Evolutionary conservation across 2,888 invertebrate species (phyloP), one percentile per base, ranked within the genome.

Genomic region (Hemistola chrysoprasaria): DNA sequence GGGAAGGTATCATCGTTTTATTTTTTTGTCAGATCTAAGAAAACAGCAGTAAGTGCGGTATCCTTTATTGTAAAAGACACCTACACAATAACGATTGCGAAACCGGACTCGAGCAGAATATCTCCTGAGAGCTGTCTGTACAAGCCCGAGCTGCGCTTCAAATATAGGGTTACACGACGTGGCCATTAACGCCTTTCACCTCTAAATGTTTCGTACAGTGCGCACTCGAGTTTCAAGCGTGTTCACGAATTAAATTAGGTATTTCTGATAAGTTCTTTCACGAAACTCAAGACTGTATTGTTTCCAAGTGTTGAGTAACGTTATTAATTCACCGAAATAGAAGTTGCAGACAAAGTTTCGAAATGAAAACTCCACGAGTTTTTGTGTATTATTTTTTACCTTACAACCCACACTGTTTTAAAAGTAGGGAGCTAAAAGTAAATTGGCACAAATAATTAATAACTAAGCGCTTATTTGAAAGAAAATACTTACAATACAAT

Each of bases 401-500:
- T n/a, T n/a, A n/a, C n/a, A n/a, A n/a, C n/a, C n/a, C n/a, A n/a
- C n/a, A n/a, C n/a, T n/a, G n/a, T n/a, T n/a, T n/a, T n/a, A n/a
- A n/a, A n/a, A n/a, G n/a, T n/a, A n/a, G n/a, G n/a, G n/a, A n/a
- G n/a, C n/a, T n/a, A n/a, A n/a, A n/a, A n/a, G n/a, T n/a, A n/a
- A n/a, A n/a, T n/a, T n/a, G n/a, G n/a, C n/a, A n/a, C n/a, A n/a
- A n/a, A n/a, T n/a, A n/a, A n/a, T n/a, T n/a, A n/a, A n/a, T n/a
- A n/a, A n/a, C n/a, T n/a, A n/a, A n/a, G n/a, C n/a, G n/a, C n/a
- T n/a, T n/a, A n/a, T n/a, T n/a, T n/a, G n/a, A n/a, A n/a, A n/a
- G n/a, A n/a, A 10, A 10, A 36, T 36, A 92, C 93, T 92, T 82
- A 94, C 94, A 91, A 71, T 93, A 93, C 53, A 94, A 82, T 78